A percentile compares a stretch with the other conserved stretches of the same genome.
These are phyloP conservation scores for Capitella teleta DNA, from an alignment of 1,140 invertebrate species.

Conservation along the genomic window DNA sequence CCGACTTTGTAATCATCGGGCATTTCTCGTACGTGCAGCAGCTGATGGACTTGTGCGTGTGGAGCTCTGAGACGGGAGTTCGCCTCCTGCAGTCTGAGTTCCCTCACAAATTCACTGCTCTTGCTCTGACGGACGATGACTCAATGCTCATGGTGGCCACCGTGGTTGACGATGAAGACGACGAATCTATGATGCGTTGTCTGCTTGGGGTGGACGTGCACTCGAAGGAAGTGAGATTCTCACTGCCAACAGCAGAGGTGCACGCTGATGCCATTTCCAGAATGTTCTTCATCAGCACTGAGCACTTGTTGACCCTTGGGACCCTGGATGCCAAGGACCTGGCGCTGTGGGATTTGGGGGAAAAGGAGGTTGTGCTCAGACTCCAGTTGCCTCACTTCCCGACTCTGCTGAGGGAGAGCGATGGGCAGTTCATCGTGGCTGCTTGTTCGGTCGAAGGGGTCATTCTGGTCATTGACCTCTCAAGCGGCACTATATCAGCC, in stretches of 20 bases:
- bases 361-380: not conserved
- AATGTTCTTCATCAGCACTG: not conserved
- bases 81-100: constrained; percentile 4
- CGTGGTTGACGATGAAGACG: not conserved
- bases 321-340: not conserved
- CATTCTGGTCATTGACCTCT: constrained; percentile 2
- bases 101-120: constrained; percentile 3
- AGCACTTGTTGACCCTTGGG: constrained; percentile 3
- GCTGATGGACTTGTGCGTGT: constrained; percentile 6
- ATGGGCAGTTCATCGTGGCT: not conserved
- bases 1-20: constrained; percentile 4
- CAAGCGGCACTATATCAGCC: not conserved
- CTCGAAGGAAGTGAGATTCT: not conserved
- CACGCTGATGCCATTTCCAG: constrained; percentile 1
- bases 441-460: not conserved
- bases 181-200: not conserved
- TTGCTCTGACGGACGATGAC: constrained; percentile 4
- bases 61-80: constrained; percentile 8
- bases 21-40: constrained; percentile 10
- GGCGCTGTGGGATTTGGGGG: constrained; percentile 4
- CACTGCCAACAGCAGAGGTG: not conserved
- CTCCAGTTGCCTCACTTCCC: not conserved
- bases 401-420: not conserved
- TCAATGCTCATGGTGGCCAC: constrained; percentile 3
- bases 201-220: not conserved